Conservation (phyloP, 1,140 invertebrate species). For the Forficula auricularia region DNA sequence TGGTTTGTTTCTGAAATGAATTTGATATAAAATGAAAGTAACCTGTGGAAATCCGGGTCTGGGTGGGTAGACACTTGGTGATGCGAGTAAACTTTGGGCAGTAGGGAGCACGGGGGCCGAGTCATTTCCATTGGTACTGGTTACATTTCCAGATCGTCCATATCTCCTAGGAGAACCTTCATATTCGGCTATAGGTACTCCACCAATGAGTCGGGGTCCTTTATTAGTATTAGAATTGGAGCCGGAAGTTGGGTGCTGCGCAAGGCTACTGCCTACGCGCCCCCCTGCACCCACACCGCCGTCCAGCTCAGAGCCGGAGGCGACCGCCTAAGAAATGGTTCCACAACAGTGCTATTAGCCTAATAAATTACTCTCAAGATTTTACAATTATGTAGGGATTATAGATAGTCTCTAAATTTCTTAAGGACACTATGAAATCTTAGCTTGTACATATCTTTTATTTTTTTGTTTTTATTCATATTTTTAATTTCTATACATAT, state of each 20-base stretch:
- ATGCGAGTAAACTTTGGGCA: conserved; percentile 38
- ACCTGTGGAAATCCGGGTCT: conserved; percentile 53
- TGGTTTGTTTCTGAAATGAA: no score
- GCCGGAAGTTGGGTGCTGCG: neutral
- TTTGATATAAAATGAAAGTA: no score
- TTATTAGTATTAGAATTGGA: conserved; percentile 25
- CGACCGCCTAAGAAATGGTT: conserved; percentile 28
- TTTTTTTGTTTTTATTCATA: no score
- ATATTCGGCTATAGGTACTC: conserved; percentile 75
- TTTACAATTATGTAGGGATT: no score
- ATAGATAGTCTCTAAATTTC: no score
- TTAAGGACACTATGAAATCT: no score
- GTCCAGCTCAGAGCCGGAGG: conserved; percentile 31
- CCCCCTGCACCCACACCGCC: conserved; percentile 9
- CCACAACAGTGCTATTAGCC: neutral
- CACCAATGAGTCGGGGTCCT: conserved; percentile 65
- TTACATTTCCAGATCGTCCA: conserved; percentile 34
- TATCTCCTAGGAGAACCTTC: conserved; percentile 78
- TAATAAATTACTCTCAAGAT: neutral
- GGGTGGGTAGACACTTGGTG: conserved; percentile 45
- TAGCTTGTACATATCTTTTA: no score
- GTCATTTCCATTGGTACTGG: conserved; percentile 19
- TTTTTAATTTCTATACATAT: no score
- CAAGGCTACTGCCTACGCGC: neutral
- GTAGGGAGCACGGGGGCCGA: conserved; percentile 31